Base-by-base conservation (phyloP, 2,797 vertebrate species). In the Allobates femoralis region DNA sequence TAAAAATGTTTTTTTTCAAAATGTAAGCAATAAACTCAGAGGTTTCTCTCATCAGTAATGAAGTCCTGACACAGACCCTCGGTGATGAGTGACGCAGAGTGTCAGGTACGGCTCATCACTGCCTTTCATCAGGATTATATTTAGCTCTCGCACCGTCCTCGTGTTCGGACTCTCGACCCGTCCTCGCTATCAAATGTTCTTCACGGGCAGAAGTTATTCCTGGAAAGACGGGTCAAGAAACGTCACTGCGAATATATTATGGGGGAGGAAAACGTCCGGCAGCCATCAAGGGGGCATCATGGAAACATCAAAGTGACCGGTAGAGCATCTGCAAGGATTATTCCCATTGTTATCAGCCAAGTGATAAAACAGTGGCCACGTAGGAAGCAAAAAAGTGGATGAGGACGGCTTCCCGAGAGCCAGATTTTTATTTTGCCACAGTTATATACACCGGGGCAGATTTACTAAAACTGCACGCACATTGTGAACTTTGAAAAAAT, bases 111-210 rank as follows among this genome's bases (percentile, higher is more conserved):
- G 66, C 37, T 21, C 55, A 79, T 3, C 19, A n/a, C 79, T 34
- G 79, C 12, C 21, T 26, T 66, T 51, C 79, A 69, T 69, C 66
- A 37, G 23, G 30, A 23, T 51, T 56, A 82, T 82, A 41, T 82
- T 71, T 82, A 82, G 64, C 5, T 37, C 46, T 12, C 15, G 50
- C 28, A 8, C 6, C 11, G 26, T 28, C 51, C 79, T 69, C 55
- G 50, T 73, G 66, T 73, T 81, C 15, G 19, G 26, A 11, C 58
- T 26, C 53, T 82, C 32, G 41, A 18, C 14, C 30, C 0, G 46
- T 80, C 58, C 50, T 55, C 64, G 41, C 66, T 73, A 82, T 82
- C 64, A 37, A 18, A 55, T 26, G 18, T 26, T n/a, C 66, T 58
- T 82, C 66, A 41, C 18, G 37, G 30, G 73, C 26, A 30, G 5